Evolutionary conservation across 2,797 vertebrate species (phyloP).

Genomic region (Benthosema pterotum): DNA sequence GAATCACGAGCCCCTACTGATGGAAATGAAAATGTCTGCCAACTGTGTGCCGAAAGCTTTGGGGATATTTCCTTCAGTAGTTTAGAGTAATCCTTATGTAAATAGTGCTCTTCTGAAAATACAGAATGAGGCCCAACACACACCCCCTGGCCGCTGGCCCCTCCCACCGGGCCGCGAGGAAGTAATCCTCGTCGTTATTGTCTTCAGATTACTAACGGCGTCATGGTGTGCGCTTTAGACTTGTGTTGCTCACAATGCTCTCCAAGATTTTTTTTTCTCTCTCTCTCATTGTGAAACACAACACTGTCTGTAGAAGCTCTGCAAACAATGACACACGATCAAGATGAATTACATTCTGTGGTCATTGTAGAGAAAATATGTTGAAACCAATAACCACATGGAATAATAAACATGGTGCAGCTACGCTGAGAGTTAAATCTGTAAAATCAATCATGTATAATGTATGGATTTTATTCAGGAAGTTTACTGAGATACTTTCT

Average conservation of each 20-base stretch:
- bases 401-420: background rate
- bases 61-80: slow-evolving; percentile 74
- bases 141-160: slow-evolving; percentile 17
- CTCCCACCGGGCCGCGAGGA: slow-evolving; percentile 41
- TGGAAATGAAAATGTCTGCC: slow-evolving; percentile 65
- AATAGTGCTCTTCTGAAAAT: slow-evolving; percentile 77
- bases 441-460: slow-evolving; percentile 4
- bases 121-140: slow-evolving; percentile 67
- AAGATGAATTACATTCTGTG: slow-evolving; percentile 49
- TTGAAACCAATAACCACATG: slow-evolving; percentile 5
- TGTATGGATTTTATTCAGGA: slow-evolving; percentile 38
- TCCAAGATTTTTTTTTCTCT: too few species aligned
- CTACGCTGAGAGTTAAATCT: background rate
- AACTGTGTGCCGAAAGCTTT: slow-evolving; percentile 69
- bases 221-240: slow-evolving; percentile 64
- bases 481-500: slow-evolving; percentile 24
- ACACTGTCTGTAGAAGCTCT: slow-evolving; percentile 26
- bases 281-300: slow-evolving; percentile 41
- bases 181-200: slow-evolving; percentile 77
- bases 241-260: slow-evolving; percentile 62
- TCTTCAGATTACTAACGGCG: slow-evolving; percentile 77
- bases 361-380: background rate
- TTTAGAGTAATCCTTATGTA: slow-evolving; percentile 80
- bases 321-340: slow-evolving; percentile 38
- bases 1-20: slow-evolving; percentile 48